These are phyloP conservation scores for Anguilla obscura DNA, from an alignment of 2,797 vertebrate genomes.

Conservation along the genomic window DNA sequence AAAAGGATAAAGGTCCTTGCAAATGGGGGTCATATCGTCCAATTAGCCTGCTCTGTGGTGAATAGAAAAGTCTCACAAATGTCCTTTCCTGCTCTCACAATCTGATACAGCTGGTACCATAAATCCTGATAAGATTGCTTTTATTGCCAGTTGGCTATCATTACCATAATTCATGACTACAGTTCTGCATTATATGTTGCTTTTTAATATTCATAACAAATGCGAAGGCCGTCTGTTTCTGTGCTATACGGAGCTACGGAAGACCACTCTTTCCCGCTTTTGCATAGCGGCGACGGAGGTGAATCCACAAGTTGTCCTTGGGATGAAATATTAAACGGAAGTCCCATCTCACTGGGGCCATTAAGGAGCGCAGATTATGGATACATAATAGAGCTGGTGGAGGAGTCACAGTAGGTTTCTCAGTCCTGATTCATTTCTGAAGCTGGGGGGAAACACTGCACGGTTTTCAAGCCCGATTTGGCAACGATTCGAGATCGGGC, in stretches of 20 bases:
- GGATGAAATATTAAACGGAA: not conserved
- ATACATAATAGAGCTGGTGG: not conserved
- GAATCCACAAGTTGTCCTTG: not conserved
- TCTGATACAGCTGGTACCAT: constrained; percentile 6
- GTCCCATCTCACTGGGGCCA: not conserved
- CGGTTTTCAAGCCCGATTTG: no score
- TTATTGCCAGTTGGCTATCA: not conserved
- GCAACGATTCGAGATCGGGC: no score
- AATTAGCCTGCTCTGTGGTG: constrained; percentile 19
- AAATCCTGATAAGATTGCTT: not conserved
- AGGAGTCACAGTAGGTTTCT: not conserved
- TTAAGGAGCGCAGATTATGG: not conserved
- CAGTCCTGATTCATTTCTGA: not conserved
- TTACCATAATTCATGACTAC: not conserved
- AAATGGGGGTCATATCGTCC: constrained; percentile 18
- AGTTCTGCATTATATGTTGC: not conserved
- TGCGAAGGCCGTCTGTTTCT: not conserved
- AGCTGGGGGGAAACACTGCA: no score
- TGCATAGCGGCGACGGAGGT: not conserved
- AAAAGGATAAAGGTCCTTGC: constrained; percentile 9
- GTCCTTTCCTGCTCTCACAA: not conserved
- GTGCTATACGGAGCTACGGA: not conserved
- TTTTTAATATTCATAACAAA: not conserved
- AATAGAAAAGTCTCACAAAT: not conserved
- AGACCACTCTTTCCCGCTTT: not conserved